Evolutionary conservation across 2,113 vertebrate species (phyloP).

Genomic region (Azemiops feae): DNA sequence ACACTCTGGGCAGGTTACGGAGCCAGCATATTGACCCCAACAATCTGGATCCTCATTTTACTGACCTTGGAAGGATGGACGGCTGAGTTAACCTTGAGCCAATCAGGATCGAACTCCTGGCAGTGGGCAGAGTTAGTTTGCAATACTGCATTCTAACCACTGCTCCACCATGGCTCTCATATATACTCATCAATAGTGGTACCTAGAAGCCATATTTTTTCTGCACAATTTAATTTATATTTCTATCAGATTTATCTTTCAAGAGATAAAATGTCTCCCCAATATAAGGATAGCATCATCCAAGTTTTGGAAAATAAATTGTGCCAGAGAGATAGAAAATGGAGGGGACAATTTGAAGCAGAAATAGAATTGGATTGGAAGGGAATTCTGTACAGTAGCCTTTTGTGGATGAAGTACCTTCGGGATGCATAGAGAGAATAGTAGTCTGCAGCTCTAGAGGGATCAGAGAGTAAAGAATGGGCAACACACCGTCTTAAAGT

Average conservation of each 20-base stretch:
- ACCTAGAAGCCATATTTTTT: not conserved
- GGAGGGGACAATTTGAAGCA: not conserved
- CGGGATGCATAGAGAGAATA: not conserved
- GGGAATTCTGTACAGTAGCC: not conserved
- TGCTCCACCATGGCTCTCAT: not conserved
- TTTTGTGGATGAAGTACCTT: not conserved
- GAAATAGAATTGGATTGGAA: not conserved
- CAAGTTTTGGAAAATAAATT: not conserved
- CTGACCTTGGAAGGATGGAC: not conserved
- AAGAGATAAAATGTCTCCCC: not conserved
- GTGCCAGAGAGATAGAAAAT: not conserved
- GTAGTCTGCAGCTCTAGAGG: not conserved
- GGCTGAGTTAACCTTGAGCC: not conserved
- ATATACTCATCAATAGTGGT: not conserved
- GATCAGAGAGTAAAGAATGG: not conserved
- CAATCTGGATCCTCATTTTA: not conserved
- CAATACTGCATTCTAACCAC: not conserved
- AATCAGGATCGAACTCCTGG: not conserved
- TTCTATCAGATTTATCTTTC: not conserved
- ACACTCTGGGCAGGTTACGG: not conserved
- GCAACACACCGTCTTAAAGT: not conserved
- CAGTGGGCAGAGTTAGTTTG: not conserved
- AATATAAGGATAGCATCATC: not conserved
- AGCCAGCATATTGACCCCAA: not conserved
- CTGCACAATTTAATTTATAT: not conserved